A percentile compares a stretch with the other conserved stretches of the same genome.
Evolutionary conservation across 2,797 vertebrate species (phyloP).

Genomic region (Austrolebias charrua): DNA sequence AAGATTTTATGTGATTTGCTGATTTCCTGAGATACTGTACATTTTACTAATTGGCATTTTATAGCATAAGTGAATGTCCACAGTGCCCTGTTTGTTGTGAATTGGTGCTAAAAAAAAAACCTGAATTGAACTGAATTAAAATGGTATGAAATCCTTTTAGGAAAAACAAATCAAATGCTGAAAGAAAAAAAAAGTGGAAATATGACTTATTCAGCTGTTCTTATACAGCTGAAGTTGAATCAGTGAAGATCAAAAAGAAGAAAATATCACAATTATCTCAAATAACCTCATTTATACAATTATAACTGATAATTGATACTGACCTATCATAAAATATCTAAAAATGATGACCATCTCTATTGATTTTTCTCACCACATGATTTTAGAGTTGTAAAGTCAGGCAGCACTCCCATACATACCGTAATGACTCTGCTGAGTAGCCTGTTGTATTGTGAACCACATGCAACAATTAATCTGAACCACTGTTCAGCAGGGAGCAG

Average conservation of each 20-base stretch:
- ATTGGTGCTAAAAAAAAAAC: too few relatives aligned
- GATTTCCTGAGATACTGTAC: too few relatives aligned
- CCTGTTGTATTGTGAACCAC: neutral
- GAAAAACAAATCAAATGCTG: too few relatives aligned
- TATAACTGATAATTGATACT: neutral
- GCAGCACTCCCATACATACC: constrained; percentile 31
- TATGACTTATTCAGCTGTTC: neutral
- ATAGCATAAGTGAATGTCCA: too few relatives aligned
- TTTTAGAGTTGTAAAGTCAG: constrained; percentile 17
- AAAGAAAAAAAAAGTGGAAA: too few relatives aligned
- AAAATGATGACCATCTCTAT: constrained; percentile 12
- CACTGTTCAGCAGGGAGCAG: neutral
- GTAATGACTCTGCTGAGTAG: constrained; percentile 18
- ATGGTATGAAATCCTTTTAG: too few relatives aligned
- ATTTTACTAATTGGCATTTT: too few relatives aligned
- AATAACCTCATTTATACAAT: neutral
- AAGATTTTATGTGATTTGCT: too few relatives aligned
- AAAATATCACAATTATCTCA: neutral
- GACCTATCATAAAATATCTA: constrained; percentile 16
- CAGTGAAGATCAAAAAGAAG: neutral
- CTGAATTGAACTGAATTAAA: too few relatives aligned
- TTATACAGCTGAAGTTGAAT: neutral
- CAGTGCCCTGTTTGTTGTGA: too few relatives aligned
- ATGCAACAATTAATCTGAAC: constrained; percentile 27
- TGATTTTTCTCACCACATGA: constrained; percentile 19